A percentile compares a stretch with the other conserved stretches of the same genome.
Conservation (phyloP, 2,888 invertebrate species). For the Hyalella azteca region DNA sequence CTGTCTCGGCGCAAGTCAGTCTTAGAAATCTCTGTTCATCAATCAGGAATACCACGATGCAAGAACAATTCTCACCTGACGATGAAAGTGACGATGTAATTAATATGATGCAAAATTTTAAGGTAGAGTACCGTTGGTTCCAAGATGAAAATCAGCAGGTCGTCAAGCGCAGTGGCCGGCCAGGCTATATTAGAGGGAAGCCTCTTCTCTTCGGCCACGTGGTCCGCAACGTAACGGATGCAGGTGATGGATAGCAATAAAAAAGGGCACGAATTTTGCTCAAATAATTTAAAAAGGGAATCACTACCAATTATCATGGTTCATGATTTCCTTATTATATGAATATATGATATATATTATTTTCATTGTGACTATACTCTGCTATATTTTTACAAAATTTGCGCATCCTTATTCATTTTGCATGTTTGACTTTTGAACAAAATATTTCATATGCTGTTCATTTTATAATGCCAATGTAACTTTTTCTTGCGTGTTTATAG, state of each 20-base stretch:
- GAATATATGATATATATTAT: no score
- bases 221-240: slow-evolving; percentile 44
- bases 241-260: slow-evolving; percentile 45
- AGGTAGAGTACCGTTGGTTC: slow-evolving; percentile 39
- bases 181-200: slow-evolving; percentile 46
- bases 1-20: slow-evolving; percentile 35
- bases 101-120: slow-evolving; percentile 35
- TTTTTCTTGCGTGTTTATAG: no score
- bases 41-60: neutral
- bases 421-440: no score
- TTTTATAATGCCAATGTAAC: no score
- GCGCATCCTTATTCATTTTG: no score
- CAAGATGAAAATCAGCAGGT: neutral
- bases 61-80: neutral
- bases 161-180: slow-evolving; percentile 45
- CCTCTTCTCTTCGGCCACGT: slow-evolving; percentile 42
- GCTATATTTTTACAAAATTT: no score
- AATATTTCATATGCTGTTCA: no score
- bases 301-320: no score
- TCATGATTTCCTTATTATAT: no score
- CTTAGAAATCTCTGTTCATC: neutral
- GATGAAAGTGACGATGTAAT: neutral
- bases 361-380: no score
- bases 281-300: no score
- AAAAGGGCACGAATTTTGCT: no score